Percentiles rank a stretch among this genome's conserved stretches.
Evolutionary conservation across 2,888 invertebrate species (phyloP).

Genomic region (Macrophya annulata): DNA sequence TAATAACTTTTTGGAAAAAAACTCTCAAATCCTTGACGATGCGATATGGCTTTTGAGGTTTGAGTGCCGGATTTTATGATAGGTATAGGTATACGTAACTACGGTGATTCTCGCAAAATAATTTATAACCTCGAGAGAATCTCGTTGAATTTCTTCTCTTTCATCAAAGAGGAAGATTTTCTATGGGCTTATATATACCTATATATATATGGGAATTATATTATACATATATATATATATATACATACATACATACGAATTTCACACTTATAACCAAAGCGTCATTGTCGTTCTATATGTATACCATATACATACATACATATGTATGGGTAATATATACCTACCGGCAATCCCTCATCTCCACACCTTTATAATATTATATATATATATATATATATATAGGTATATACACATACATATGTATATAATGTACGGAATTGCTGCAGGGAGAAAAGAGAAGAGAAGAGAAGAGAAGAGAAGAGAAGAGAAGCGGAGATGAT

Average conservation of each 20-base stretch:
- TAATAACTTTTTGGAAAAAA: neutral
- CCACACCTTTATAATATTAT: constrained; percentile 54
- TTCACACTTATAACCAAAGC: constrained; percentile 27
- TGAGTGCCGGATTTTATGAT: neutral
- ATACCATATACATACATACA: neutral
- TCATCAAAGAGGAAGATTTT: constrained; percentile 28
- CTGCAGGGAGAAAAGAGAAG: constrained; percentile 49
- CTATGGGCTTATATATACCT: neutral
- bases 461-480: constrained; percentile 5
- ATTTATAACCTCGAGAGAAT: constrained; percentile 3
- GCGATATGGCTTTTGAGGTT: too few species aligned
- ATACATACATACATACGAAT: constrained; percentile 1
- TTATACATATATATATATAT: neutral
- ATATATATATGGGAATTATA: neutral
- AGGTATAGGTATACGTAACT: neutral
- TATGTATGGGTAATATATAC: neutral
- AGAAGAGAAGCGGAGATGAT: constrained; percentile 58
- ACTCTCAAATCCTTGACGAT: neutral
- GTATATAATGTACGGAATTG: constrained; percentile 53
- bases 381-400: constrained; percentile 53
- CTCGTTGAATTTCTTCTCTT: constrained; percentile 29
- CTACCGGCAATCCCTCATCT: constrained; percentile 10
- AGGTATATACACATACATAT: constrained; percentile 53
- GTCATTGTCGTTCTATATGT: constrained; percentile 5
- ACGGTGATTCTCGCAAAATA: neutral